A percentile compares a stretch with the other conserved stretches of the same genome.
Evolutionary conservation across 2,797 vertebrate genomes (phyloP).

Genomic region (Staurois parvus): DNA sequence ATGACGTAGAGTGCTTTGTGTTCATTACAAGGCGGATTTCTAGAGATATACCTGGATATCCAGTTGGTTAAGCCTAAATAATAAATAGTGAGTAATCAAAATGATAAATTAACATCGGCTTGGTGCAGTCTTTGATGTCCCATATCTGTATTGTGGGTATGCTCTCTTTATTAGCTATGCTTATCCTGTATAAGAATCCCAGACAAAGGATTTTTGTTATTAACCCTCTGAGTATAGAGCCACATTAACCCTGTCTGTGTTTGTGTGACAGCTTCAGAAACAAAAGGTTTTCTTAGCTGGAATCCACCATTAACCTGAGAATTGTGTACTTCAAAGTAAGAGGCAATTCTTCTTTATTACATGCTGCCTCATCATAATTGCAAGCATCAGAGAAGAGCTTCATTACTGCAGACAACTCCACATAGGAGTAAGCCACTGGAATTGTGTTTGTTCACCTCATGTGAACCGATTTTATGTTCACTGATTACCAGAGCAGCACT

Average conservation of each 20-base stretch:
- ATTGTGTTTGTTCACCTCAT: slow-evolving; percentile 24
- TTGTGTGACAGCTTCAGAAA: background rate
- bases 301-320: background rate
- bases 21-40: background rate
- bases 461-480: slow-evolving; percentile 31
- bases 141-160: background rate
- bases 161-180: background rate
- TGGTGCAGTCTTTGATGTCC: background rate
- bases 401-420: slow-evolving; percentile 45
- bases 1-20: background rate
- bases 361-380: slow-evolving; percentile 29
- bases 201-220: background rate
- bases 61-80: background rate
- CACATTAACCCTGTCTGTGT: background rate
- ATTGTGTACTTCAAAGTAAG: background rate
- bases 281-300: background rate
- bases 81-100: background rate
- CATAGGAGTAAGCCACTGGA: background rate
- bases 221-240: background rate
- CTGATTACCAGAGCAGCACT: background rate
- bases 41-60: background rate
- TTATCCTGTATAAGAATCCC: background rate
- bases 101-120: background rate
- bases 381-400: slow-evolving; percentile 27
- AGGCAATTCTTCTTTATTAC: slow-evolving; percentile 4